phyloP scores from a whole-genome alignment of 64 coral and sea anemone genomes.

The Hydrozoanthus tunicans region DNA sequence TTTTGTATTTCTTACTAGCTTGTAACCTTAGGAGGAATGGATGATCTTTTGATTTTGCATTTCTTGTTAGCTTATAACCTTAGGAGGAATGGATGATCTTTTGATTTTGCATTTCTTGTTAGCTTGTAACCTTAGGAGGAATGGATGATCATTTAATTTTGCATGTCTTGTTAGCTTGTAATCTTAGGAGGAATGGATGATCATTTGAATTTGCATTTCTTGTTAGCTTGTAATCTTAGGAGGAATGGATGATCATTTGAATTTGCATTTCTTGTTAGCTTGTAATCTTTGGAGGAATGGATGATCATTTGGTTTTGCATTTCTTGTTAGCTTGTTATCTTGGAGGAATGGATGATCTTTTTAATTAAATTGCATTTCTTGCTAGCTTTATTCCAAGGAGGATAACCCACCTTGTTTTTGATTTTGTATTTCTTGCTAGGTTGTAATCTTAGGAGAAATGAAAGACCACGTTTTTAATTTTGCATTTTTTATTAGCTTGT shows the following conservation, averaged over 20 bases:
- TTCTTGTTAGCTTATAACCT: slow-evolving; percentile 17
- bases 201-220: not conserved
- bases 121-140: slow-evolving; percentile 72
- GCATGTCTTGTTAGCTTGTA: not conserved
- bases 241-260: not conserved
- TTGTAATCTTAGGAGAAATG: slow-evolving; percentile 63
- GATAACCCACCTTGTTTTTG: too few species aligned
- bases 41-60: not conserved
- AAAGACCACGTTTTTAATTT: not conserved
- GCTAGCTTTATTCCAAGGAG: not conserved
- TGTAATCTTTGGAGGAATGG: not conserved
- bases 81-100: slow-evolving; percentile 49
- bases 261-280: not conserved
- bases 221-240: slow-evolving; percentile 69
- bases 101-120: not conserved
- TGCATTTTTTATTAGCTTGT: not conserved
- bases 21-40: slow-evolving; percentile 56
- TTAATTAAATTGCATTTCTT: not conserved
- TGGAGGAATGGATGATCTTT: not conserved
- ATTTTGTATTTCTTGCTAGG: slow-evolving; percentile 15
- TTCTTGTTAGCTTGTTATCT: not conserved
- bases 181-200: slow-evolving; percentile 43
- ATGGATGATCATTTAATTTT: not conserved
- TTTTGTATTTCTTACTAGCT: slow-evolving; percentile 36
- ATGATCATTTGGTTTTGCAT: not conserved